Percentiles rank a stretch among this genome's conserved stretches.
phyloP scores from a whole-genome alignment of 2,888 invertebrate genomes.

The Hypselothyrea guttata region DNA sequence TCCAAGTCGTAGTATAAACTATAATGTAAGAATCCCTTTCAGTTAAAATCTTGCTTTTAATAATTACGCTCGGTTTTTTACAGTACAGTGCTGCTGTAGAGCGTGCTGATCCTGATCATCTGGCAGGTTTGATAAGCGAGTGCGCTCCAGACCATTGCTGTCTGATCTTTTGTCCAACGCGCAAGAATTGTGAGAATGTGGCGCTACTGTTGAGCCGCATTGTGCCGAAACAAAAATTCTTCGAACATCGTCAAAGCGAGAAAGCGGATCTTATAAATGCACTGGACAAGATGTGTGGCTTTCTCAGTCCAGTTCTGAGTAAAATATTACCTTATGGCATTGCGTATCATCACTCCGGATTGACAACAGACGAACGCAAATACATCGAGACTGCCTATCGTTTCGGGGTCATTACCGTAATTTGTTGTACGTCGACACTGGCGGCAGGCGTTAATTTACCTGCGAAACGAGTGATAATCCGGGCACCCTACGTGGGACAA shows the following conservation, averaged over 20 bases:
- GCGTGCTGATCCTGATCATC: slow-evolving; percentile 89
- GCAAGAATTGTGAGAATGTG: slow-evolving; percentile 96
- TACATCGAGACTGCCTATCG: slow-evolving; percentile 93
- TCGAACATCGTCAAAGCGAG: slow-evolving; percentile 84
- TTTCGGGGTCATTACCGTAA: slow-evolving; percentile 91
- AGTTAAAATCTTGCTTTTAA: background rate
- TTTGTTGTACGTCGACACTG: slow-evolving; percentile 97
- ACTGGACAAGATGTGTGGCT: slow-evolving; percentile 86
- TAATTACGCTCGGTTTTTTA: slow-evolving; percentile 30
- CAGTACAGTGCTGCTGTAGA: slow-evolving; percentile 86
- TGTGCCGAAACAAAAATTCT: slow-evolving; percentile 84
- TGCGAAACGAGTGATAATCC: slow-evolving; percentile 93
- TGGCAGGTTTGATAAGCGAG: slow-evolving; percentile 91
- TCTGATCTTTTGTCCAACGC: slow-evolving; percentile 96
- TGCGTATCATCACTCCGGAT: slow-evolving; percentile 96
- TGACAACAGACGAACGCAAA: slow-evolving; percentile 93
- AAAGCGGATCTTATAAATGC: slow-evolving; percentile 86
- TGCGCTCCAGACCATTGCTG: slow-evolving; percentile 91
- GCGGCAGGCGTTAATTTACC: slow-evolving; percentile 99
- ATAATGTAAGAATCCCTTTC: slow-evolving; percentile 66
- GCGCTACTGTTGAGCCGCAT: slow-evolving; percentile 89
- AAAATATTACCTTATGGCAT: slow-evolving; percentile 90
- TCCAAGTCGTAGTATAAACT: slow-evolving; percentile 83
- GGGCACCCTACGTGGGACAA: slow-evolving; percentile 91
- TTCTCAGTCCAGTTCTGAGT: slow-evolving; percentile 86